Percentiles rank a stretch among this genome's conserved stretches.
phyloP scores from a whole-genome alignment of 92 coral and sea anemone species.

The Siderastrea radians region DNA sequence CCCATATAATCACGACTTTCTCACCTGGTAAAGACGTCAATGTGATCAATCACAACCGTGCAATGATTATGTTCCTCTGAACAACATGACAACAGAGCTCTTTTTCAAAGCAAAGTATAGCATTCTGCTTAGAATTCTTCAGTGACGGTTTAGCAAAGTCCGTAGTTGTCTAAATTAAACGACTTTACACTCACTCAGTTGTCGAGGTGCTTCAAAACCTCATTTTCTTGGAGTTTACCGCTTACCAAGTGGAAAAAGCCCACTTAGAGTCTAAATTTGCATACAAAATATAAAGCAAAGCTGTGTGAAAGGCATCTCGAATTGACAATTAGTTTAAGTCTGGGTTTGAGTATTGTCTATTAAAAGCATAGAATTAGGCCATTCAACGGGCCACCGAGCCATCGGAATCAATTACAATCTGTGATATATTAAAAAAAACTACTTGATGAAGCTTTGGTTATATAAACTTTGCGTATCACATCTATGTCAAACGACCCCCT shows the following conservation, averaged over 20 bases:
- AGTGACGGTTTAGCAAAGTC: no score
- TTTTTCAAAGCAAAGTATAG: no score
- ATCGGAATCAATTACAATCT: no score
- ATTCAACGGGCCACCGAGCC: no score
- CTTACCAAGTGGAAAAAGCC: not conserved
- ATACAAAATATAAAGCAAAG: constrained; percentile 8
- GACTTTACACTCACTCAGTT: not conserved
- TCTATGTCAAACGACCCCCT: not conserved
- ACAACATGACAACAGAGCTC: no score
- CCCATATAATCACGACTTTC: no score
- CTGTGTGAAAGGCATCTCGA: not conserved
- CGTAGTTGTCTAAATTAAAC: not conserved
- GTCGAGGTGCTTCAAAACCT: not conserved
- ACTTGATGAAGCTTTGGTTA: not conserved
- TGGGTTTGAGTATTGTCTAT: not conserved
- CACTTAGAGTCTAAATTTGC: constrained; percentile 13
- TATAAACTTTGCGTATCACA: not conserved
- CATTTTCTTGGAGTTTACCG: not conserved
- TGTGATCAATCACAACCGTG: no score
- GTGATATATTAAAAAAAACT: no score
- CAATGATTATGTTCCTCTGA: no score
- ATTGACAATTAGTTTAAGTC: not conserved
- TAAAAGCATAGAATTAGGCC: not conserved
- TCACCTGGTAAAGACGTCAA: no score
- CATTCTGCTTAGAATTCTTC: no score